Evolutionary conservation across 2,113 vertebrate species (phyloP), one percentile per base, ranked within the genome.

Genomic region (Rhinogobius similis): DNA sequence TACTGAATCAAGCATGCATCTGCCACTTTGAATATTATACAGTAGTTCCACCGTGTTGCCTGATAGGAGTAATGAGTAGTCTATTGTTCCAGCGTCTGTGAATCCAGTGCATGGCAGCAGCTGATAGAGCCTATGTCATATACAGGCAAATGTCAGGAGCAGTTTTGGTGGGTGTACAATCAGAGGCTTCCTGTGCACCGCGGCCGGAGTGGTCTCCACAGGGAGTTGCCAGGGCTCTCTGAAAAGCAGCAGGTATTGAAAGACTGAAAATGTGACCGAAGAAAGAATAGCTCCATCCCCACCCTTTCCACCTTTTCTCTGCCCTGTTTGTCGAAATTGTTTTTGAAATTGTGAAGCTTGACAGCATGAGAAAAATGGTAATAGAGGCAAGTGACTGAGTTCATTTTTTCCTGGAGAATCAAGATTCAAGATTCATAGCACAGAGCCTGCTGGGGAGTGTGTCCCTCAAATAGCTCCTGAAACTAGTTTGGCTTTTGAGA

Each of bases 231-330:
- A 56, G 63, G 74, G 65, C 62, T 59, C 75, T 56, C 61, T 77
- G 62, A 75, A 86, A 78, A 55, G 76, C 72, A 52, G 73, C 73
- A 76, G 85, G 76, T 84, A 78, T 52, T 61, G 56, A 87, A 67
- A 65, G 67, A 76, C 76, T 81, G 77, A 82, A 84, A 89, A 82
- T 73, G 72, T 72, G 69, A 58, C 44, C 36, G 39, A 43, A 81
- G 74, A 65, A 83, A 83, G 70, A 90, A 89, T 79, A 76, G 83
- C 59, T 27, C 0, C 20, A 68, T 62, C 81, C 77, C 38, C 86
- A 78, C 72, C 85, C 86, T 73, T 90, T 89, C 85, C 90, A 86
- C 88, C 85, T 68, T 87, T 86, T 88, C 85, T 89, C 75, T 70
- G 39, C 29, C 36, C 69, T 82, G 71, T 78, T 86, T 88, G 68